These are phyloP conservation scores for Heteromormyrus szaboi DNA, from an alignment of 2,797 vertebrate species.

Conservation along the genomic window DNA sequence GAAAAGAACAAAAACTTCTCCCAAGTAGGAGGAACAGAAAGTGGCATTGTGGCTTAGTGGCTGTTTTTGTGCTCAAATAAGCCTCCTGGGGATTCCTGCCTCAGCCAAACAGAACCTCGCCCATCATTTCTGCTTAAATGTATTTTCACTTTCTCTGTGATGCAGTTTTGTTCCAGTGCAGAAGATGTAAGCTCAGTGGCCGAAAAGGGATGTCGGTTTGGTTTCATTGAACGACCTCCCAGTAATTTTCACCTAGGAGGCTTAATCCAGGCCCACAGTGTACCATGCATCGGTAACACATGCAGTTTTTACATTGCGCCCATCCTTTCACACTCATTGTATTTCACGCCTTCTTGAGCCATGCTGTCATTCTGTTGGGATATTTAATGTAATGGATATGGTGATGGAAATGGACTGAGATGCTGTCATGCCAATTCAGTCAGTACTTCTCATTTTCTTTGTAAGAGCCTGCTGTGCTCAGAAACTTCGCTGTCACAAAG, in stretches of 20 bases:
- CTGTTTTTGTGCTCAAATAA: not conserved
- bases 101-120: not conserved
- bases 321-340: not conserved
- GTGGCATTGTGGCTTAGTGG: not conserved
- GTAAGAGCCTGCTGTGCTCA: not conserved
- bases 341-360: not conserved
- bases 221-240: not conserved
- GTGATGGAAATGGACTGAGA: constrained; percentile 17
- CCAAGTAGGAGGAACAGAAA: not conserved
- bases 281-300: not conserved
- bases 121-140: not conserved
- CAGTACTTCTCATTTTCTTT: not conserved
- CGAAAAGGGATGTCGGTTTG: not conserved
- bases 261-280: not conserved
- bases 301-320: not conserved
- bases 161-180: not conserved
- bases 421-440: not conserved
- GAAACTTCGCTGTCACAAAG: not conserved
- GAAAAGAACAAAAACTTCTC: constrained; percentile 1
- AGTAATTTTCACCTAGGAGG: not conserved
- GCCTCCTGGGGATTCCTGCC: not conserved
- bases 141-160: not conserved
- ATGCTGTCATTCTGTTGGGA: not conserved
- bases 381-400: constrained; percentile 11
- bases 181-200: not conserved